phyloP scores from a whole-genome alignment of 2,797 vertebrate genomes.

The Emys orbicularis region DNA sequence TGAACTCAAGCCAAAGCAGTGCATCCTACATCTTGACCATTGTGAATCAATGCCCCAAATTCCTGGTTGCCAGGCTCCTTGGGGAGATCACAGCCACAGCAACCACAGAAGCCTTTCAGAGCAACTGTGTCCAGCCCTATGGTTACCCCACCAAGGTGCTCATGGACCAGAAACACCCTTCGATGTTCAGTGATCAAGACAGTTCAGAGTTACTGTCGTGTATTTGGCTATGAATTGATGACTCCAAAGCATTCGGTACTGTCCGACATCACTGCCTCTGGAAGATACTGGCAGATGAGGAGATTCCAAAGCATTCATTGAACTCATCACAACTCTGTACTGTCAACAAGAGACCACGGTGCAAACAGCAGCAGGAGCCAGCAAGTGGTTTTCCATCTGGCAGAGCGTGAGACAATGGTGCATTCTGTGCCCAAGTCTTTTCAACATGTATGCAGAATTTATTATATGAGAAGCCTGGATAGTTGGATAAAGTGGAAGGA shows the following conservation, averaged over 20 bases:
- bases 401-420: not conserved
- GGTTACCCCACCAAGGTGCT: too few relatives aligned
- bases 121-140: too few relatives aligned
- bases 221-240: too few relatives aligned
- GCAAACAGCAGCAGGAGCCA: not conserved
- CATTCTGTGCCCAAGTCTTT: not conserved
- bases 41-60: too few relatives aligned
- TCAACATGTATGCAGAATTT: not conserved
- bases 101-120: too few relatives aligned
- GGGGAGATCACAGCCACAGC: too few relatives aligned
- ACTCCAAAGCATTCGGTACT: too few relatives aligned
- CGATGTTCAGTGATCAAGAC: too few relatives aligned
- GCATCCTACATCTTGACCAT: too few relatives aligned
- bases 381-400: not conserved
- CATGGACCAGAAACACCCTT: too few relatives aligned
- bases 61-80: too few relatives aligned
- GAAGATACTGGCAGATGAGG: not conserved
- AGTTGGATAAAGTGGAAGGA: not conserved
- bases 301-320: not conserved
- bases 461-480: not conserved
- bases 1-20: not conserved
- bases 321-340: not conserved
- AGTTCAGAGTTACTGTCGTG: too few relatives aligned
- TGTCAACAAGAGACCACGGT: not conserved
- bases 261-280: not conserved